phyloP scores from a whole-genome alignment of 2,888 invertebrate genomes.

The Biston betularia region DNA sequence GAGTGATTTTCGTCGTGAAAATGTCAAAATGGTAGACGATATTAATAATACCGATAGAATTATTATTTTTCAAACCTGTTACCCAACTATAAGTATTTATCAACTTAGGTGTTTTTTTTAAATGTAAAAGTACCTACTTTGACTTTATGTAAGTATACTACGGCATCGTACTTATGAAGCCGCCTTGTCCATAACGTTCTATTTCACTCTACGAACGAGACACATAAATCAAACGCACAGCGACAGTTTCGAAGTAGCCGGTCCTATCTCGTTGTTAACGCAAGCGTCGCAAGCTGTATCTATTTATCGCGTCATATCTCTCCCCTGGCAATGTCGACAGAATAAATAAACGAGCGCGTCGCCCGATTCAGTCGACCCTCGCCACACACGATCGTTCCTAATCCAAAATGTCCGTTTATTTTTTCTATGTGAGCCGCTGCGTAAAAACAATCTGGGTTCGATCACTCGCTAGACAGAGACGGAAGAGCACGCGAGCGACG shows the following conservation, averaged over 20 bases:
- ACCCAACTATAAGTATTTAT: too few species aligned
- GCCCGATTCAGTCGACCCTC: constrained; percentile 82
- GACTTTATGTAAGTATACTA: too few species aligned
- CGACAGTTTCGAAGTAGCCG: constrained; percentile 57
- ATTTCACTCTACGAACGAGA: constrained; percentile 1
- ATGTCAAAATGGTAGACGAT: too few species aligned
- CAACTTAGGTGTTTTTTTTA: too few species aligned
- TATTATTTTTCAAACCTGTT: too few species aligned
- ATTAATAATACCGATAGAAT: too few species aligned
- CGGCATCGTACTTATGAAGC: too few species aligned
- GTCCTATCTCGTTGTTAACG: constrained; percentile 55
- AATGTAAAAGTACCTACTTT: neutral
- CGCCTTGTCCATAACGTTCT: constrained; percentile 29
- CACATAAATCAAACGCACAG: constrained; percentile 46
- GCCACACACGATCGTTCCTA: constrained; percentile 61
- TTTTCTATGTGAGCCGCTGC: constrained; percentile 74
- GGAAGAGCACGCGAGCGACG: constrained; percentile 58
- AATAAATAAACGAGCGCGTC: constrained; percentile 76
- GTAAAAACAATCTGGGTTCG: constrained; percentile 77
- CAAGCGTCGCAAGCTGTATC: constrained; percentile 73
- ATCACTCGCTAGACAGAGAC: constrained; percentile 70
- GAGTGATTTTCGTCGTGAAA: too few species aligned
- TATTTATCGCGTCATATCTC: constrained; percentile 80
- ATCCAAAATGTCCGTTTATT: constrained; percentile 86
- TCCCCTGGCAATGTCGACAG: constrained; percentile 72